phyloP scores from a whole-genome alignment of 2,797 vertebrate species.

The Cygnus olor region DNA sequence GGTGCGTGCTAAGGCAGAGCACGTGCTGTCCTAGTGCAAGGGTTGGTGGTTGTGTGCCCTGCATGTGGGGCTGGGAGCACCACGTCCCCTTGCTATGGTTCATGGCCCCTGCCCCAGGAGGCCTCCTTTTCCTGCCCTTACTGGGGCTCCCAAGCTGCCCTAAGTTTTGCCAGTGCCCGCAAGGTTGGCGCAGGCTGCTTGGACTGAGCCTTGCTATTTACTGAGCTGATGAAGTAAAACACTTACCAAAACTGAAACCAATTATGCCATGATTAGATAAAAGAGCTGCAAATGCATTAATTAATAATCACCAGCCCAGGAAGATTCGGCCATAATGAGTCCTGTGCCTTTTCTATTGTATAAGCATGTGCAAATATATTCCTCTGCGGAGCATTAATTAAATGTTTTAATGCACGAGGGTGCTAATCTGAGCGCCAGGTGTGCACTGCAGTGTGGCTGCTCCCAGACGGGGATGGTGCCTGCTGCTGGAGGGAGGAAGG shows the following conservation, averaged over 20 bases:
- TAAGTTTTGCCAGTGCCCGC: neutral
- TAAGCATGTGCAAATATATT: neutral
- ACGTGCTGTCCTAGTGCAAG: neutral
- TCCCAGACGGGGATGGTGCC: fast-evolving
- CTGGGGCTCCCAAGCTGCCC: neutral
- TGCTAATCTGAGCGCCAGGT: fast-evolving
- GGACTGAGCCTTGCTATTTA: neutral
- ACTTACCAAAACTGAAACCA: slow-evolving; percentile 27
- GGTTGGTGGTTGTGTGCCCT: too few relatives aligned
- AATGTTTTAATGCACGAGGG: neutral
- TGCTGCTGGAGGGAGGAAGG: neutral
- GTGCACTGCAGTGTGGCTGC: neutral
- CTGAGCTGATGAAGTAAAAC: neutral
- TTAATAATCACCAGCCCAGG: slow-evolving; percentile 55
- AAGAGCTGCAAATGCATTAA: slow-evolving; percentile 41
- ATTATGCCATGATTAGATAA: slow-evolving; percentile 52
- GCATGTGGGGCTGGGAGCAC: too few relatives aligned
- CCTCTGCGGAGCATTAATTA: neutral
- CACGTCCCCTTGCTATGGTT: neutral
- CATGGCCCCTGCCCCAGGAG: neutral
- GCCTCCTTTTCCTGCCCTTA: neutral
- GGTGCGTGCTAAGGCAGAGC: fast-evolving
- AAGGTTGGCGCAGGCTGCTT: neutral
- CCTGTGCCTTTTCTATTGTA: neutral
- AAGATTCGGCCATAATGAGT: neutral